Percentiles rank a stretch among this genome's conserved stretches.
These are phyloP conservation scores for Orthochromis malagaraziensis DNA, from an alignment of 2,113 vertebrate species.

Conservation along the genomic window DNA sequence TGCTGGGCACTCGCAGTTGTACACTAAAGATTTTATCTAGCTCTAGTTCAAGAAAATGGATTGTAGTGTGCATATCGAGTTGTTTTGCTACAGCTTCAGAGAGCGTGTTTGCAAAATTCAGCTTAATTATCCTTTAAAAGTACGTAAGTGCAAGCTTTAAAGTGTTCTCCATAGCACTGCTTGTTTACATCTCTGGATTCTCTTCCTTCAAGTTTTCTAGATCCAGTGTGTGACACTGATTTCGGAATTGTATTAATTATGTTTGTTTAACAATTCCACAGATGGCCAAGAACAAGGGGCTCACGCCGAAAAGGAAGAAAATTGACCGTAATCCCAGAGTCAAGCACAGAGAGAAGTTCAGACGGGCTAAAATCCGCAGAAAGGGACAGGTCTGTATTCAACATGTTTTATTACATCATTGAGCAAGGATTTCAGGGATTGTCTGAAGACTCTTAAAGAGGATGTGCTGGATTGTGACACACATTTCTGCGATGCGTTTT, in stretches of 20 bases:
- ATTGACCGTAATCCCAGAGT: constrained; percentile 94
- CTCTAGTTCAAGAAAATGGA: neutral
- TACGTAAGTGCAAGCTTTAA: neutral
- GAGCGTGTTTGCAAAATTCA: neutral
- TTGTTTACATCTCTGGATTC: neutral
- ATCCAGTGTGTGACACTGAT: neutral
- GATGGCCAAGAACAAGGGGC: constrained; percentile 86
- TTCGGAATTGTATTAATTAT: neutral
- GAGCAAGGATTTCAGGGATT: neutral
- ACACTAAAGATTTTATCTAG: neutral
- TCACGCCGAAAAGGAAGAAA: constrained; percentile 92
- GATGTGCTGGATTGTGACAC: neutral
- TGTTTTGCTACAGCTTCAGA: neutral
- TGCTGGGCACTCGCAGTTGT: neutral
- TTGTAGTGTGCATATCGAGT: neutral
- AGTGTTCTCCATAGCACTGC: neutral
- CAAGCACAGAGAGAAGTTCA: constrained; percentile 92
- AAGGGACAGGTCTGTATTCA: constrained; percentile 80
- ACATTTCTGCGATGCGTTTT: neutral
- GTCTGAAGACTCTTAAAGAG: neutral
- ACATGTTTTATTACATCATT: neutral
- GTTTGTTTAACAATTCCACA: constrained; percentile 11
- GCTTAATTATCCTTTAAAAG: neutral
- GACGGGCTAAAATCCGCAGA: constrained; percentile 87
- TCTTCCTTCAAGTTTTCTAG: neutral